Percentiles rank a stretch among this genome's conserved stretches.
phyloP scores from a whole-genome alignment of 2,113 vertebrate species.

The Ageneiosus marmoratus region DNA sequence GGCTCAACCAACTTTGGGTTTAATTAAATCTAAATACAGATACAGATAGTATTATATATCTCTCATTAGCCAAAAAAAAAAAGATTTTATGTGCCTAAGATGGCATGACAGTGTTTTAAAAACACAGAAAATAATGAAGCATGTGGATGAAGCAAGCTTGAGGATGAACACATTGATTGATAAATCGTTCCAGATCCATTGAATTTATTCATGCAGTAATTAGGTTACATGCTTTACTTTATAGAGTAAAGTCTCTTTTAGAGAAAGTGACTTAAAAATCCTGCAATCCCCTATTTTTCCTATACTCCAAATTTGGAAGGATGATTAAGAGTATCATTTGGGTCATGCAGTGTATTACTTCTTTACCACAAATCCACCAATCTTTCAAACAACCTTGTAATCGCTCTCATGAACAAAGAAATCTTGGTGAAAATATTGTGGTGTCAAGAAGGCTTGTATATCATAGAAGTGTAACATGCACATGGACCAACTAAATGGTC shows the following conservation, averaged over 20 bases:
- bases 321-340: slow-evolving; percentile 1
- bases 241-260: neutral
- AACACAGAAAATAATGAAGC: neutral
- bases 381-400: slow-evolving; percentile 5
- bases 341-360: slow-evolving; percentile 6
- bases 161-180: neutral
- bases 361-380: neutral
- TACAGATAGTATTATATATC: neutral
- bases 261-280: neutral
- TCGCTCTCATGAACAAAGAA: slow-evolving; percentile 1
- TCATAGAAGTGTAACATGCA: neutral
- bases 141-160: neutral
- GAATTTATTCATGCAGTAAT: neutral
- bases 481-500: neutral
- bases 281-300: neutral
- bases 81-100: neutral
- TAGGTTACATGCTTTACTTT: neutral
- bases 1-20: neutral
- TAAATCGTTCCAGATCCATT: neutral
- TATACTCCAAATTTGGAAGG: neutral
- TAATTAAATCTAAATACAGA: neutral
- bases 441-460: neutral
- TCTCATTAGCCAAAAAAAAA: neutral
- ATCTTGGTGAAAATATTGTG: slow-evolving; percentile 1
- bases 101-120: neutral